Evolutionary conservation across 2,888 invertebrate genomes (phyloP).

Genomic region (Cantharis rufa): DNA sequence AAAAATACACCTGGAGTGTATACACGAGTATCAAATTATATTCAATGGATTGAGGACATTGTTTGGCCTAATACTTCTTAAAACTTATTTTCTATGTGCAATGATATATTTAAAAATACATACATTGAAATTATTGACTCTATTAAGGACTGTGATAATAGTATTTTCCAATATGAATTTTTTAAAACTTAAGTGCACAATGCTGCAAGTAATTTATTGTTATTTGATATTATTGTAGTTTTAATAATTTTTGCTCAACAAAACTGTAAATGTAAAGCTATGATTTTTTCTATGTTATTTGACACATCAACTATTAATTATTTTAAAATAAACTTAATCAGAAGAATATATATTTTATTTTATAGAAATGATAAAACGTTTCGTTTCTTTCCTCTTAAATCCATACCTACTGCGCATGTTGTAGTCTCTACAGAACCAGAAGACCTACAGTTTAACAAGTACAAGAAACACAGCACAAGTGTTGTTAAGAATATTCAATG

Average conservation of each 20-base stretch:
- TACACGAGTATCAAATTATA: constrained; percentile 53
- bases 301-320: background rate
- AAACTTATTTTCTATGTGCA: background rate
- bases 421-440: too few species aligned
- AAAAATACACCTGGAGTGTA: constrained; percentile 54
- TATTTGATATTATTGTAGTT: background rate
- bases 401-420: too few species aligned
- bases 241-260: background rate
- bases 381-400: too few species aligned
- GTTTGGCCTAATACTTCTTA: constrained; percentile 48
- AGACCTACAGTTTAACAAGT: too few species aligned
- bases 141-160: background rate
- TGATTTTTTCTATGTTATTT: background rate
- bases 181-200: background rate
- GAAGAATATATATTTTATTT: too few species aligned
- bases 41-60: constrained; percentile 56
- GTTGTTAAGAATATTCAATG: too few species aligned
- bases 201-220: background rate
- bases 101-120: background rate
- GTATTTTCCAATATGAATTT: background rate
- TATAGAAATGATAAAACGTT: too few species aligned
- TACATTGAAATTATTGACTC: background rate
- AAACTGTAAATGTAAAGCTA: background rate
- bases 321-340: background rate
- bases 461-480: too few species aligned